These are phyloP conservation scores for Atopsyche davidsoni DNA, from an alignment of 1,140 invertebrate species.

Conservation along the genomic window DNA sequence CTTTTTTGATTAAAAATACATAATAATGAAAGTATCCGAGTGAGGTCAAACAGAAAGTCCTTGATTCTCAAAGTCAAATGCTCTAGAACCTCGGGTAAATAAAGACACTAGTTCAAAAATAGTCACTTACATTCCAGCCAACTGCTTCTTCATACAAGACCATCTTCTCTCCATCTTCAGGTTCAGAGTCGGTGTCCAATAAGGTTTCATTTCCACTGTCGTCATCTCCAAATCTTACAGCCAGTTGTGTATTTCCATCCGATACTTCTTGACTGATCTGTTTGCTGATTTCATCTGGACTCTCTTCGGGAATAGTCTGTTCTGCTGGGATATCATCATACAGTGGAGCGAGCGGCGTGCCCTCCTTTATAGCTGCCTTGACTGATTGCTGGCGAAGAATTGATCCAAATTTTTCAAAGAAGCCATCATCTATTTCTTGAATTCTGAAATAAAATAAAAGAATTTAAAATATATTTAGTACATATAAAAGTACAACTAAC, in stretches of 20 bases:
- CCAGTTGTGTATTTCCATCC: conserved; percentile 3
- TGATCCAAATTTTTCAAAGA: conserved; percentile 74
- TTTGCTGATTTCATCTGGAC: conserved; percentile 1
- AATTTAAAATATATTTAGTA: no score
- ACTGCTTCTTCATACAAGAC: conserved; percentile 54
- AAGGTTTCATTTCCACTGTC: conserved; percentile 49
- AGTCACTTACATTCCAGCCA: conserved; percentile 65
- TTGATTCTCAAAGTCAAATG: no score
- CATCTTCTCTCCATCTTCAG: conserved; percentile 50
- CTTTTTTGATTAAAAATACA: no score
- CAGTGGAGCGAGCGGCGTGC: conserved; percentile 48
- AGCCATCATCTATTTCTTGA: conserved; percentile 70
- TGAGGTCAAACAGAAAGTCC: no score
- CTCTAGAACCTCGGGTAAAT: no score
- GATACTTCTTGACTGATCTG: conserved; percentile 7
- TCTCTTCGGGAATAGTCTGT: conserved; percentile 12
- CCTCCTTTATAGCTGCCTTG: conserved; percentile 45
- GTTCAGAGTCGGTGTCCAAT: conserved; percentile 50
- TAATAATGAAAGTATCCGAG: no score
- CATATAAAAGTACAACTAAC: no score
- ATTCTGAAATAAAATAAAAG: conserved; percentile 52
- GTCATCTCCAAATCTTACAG: conserved; percentile 39
- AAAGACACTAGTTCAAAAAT: conserved; percentile 8
- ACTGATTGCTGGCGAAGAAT: conserved; percentile 59
- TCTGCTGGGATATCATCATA: conserved; percentile 11